Evolutionary conservation across 1,140 invertebrate genomes (phyloP).

Genomic region (Sycophila sp.): DNA sequence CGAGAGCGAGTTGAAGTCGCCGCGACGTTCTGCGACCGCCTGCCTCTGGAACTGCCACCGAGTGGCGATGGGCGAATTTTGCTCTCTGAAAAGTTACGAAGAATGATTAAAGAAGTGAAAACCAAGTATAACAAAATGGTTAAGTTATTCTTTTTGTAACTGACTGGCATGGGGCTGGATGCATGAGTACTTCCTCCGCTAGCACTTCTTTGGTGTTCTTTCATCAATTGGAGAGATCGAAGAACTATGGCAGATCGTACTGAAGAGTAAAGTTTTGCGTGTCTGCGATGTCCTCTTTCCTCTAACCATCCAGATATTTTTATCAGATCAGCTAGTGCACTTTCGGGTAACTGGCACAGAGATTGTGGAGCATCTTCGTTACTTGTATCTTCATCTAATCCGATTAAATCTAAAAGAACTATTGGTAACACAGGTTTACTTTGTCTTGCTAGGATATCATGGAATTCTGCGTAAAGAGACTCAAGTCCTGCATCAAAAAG

Average conservation of each 20-base stretch:
- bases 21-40: slow-evolving; percentile 64
- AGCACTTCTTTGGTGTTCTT: slow-evolving; percentile 83
- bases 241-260: slow-evolving; percentile 81
- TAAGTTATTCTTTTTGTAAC: too few relatives aligned
- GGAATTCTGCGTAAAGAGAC: slow-evolving; percentile 84
- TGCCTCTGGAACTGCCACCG: slow-evolving; percentile 56
- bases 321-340: slow-evolving; percentile 76
- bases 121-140: too few relatives aligned
- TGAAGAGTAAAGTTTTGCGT: slow-evolving; percentile 82
- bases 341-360: slow-evolving; percentile 71
- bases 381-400: slow-evolving; percentile 82
- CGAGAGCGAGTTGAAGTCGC: slow-evolving; percentile 72
- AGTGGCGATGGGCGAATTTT: slow-evolving; percentile 68
- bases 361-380: slow-evolving; percentile 62
- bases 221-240: slow-evolving; percentile 79
- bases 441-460: slow-evolving; percentile 84
- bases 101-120: too few relatives aligned
- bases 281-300: slow-evolving; percentile 81
- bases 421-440: slow-evolving; percentile 88
- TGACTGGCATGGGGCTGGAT: slow-evolving; percentile 65
- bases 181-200: slow-evolving; percentile 73
- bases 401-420: slow-evolving; percentile 84
- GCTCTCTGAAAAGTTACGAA: slow-evolving; percentile 61
- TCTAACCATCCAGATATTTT: slow-evolving; percentile 87
- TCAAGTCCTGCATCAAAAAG: slow-evolving; percentile 67